Percentiles rank a stretch among this genome's conserved stretches.
Evolutionary conservation across 2,797 vertebrate genomes (phyloP).

Genomic region (Notolepis coatsorum): DNA sequence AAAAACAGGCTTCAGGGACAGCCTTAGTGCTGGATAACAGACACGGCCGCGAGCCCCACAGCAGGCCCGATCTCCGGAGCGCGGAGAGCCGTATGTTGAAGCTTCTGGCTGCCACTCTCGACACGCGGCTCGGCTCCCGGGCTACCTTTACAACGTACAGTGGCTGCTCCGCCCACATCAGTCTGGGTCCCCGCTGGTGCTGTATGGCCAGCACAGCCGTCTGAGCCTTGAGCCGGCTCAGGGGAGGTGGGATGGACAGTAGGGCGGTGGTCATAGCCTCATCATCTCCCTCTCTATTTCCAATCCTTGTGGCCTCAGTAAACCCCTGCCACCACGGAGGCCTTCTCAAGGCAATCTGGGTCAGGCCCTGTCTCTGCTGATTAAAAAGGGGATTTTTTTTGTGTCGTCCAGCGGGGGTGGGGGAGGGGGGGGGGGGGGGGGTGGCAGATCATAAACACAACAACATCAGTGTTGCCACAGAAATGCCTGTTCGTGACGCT

Average conservation of each 20-base stretch:
- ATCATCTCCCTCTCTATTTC: constrained; percentile 32
- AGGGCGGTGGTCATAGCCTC: constrained; percentile 21
- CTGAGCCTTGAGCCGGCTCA: not conserved
- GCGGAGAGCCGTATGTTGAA: constrained; percentile 30
- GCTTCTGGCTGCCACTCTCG: constrained; percentile 25
- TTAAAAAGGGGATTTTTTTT: constrained; percentile 80
- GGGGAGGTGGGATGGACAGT: not conserved
- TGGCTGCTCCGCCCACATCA: not conserved
- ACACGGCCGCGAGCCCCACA: constrained; percentile 37
- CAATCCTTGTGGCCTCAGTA: constrained; percentile 51
- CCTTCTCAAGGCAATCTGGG: constrained; percentile 74
- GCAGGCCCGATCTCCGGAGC: constrained; percentile 30
- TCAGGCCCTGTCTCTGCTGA: constrained; percentile 78
- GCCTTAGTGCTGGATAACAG: constrained; percentile 48
- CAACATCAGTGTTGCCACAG: constrained; percentile 61
- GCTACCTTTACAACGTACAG: constrained; percentile 2
- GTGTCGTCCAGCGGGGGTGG: constrained; percentile 48
- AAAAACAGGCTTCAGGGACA: too few species aligned
- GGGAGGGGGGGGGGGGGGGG: constrained; percentile 57
- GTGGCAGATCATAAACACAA: constrained; percentile 68
- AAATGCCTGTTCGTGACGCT: constrained; percentile 48
- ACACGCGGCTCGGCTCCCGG: not conserved
- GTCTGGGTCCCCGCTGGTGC: not conserved
- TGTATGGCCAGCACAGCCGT: not conserved
- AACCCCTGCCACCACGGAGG: constrained; percentile 52